These are phyloP conservation scores for Amphilophus citrinellus DNA, from an alignment of 2,113 vertebrate species.

Conservation along the genomic window DNA sequence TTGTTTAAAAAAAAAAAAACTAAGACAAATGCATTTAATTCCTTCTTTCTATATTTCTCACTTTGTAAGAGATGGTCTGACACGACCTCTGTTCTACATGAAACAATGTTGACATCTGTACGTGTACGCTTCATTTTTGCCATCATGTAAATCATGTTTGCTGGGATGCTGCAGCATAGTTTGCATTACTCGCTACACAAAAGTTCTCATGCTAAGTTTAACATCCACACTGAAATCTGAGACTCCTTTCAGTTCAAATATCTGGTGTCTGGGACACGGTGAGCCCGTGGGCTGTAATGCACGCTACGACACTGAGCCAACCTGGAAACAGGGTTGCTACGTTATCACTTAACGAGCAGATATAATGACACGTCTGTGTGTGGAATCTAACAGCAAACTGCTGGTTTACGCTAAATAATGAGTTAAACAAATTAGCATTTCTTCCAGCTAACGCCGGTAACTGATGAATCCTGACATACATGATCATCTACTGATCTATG, in stretches of 20 bases:
- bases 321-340: no score
- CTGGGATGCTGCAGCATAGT: neutral
- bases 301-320: no score
- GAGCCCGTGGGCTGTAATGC: neutral
- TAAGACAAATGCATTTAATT: neutral
- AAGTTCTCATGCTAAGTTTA: neutral
- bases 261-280: neutral
- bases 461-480: neutral
- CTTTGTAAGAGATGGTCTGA: neutral
- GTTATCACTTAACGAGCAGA: no score
- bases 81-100: neutral
- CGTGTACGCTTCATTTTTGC: neutral
- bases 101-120: neutral
- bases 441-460: neutral
- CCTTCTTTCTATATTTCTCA: neutral
- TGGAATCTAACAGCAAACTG: no score
- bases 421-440: no score
- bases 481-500: neutral
- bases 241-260: neutral
- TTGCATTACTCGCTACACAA: neutral
- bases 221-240: neutral
- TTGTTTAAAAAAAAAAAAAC: neutral
- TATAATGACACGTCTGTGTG: no score
- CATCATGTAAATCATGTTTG: neutral
- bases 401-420: no score